Conservation (phyloP, 2,113 vertebrate genomes). For the Arizona elegans region DNA sequence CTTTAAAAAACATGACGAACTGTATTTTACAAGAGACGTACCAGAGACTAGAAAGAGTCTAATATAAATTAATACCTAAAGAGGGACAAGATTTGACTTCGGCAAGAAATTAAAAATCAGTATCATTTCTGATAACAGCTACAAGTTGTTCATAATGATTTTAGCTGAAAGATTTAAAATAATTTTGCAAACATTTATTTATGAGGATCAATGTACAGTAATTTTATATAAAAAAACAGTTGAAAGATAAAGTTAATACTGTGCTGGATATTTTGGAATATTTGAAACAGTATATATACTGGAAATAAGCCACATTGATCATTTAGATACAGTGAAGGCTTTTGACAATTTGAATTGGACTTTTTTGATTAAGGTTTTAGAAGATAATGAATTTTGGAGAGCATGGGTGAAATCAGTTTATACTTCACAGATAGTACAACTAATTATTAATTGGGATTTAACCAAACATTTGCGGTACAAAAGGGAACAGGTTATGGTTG, state of each 20-base stretch:
- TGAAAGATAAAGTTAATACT: background rate
- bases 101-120: background rate
- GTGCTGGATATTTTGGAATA: background rate
- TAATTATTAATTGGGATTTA: background rate
- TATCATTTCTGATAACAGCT: background rate
- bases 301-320: background rate
- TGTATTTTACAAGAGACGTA: background rate
- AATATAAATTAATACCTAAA: background rate
- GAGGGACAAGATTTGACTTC: background rate
- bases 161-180: background rate
- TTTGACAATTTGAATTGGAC: background rate
- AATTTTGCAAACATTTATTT: background rate
- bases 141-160: background rate
- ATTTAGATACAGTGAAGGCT: background rate
- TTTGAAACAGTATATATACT: background rate
- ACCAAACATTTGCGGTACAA: background rate
- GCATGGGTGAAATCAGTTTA: background rate
- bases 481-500: background rate
- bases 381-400: background rate
- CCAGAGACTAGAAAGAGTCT: background rate
- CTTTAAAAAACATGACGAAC: background rate
- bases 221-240: background rate
- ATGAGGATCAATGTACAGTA: background rate
- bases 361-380: background rate
- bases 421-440: background rate